Conservation (phyloP, 2,888 invertebrate species). For the Ichneumon xanthorius region DNA sequence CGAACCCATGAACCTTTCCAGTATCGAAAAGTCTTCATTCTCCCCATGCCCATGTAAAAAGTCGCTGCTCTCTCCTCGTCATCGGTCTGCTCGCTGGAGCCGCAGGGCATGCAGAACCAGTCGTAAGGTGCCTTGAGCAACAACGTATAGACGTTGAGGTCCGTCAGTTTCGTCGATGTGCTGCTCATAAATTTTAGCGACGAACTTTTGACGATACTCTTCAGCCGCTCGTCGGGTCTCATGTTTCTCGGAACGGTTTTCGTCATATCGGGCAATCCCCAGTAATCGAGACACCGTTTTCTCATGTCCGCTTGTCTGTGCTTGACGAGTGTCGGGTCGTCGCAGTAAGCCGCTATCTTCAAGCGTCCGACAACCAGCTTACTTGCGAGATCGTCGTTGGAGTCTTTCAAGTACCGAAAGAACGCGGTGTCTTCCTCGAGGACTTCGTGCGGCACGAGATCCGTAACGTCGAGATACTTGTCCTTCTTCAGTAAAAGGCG, state of each 20-base stretch:
- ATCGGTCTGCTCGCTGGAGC: constrained; percentile 55
- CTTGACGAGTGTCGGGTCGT: constrained; percentile 90
- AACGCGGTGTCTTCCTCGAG: constrained; percentile 91
- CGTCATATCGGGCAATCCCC: constrained; percentile 89
- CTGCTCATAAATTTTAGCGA: constrained; percentile 65
- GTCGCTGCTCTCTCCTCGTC: constrained; percentile 72
- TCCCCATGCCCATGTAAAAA: constrained; percentile 83
- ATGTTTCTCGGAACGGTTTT: constrained; percentile 86
- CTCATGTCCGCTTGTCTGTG: constrained; percentile 90
- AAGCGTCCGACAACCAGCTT: constrained; percentile 91
- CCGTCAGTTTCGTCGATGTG: constrained; percentile 66
- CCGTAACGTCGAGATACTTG: constrained; percentile 87
- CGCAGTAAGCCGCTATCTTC: constrained; percentile 93
- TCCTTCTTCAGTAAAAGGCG: constrained; percentile 85
- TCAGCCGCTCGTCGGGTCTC: constrained; percentile 84
- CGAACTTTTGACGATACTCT: constrained; percentile 80
- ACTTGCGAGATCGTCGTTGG: constrained; percentile 91
- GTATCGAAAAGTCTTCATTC: constrained; percentile 87
- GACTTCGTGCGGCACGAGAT: constrained; percentile 91
- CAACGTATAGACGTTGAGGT: constrained; percentile 68
- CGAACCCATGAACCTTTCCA: constrained; percentile 85
- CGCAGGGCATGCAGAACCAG: constrained; percentile 78
- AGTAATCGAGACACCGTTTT: constrained; percentile 90
- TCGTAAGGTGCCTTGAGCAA: constrained; percentile 71
- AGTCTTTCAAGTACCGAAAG: constrained; percentile 91